Percentiles rank a stretch among this genome's conserved stretches.
Evolutionary conservation across 2,888 invertebrate genomes (phyloP).

Genomic region (Rhyacophila evoluta): DNA sequence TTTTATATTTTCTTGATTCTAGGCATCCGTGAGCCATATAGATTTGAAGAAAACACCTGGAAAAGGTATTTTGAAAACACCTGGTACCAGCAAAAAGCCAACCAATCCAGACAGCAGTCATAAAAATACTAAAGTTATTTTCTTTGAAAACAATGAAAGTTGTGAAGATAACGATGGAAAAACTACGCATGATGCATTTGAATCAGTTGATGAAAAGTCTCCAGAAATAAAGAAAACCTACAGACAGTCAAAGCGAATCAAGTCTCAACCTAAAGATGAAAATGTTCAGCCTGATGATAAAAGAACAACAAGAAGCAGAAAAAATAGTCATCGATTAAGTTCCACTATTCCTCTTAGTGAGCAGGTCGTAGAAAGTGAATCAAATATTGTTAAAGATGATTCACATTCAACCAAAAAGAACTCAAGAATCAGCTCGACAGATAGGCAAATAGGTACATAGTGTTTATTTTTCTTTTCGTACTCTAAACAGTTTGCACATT

Average conservation of each 20-base stretch:
- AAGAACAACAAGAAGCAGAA: background rate
- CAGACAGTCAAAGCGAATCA: background rate
- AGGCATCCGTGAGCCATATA: background rate
- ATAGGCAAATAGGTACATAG: background rate
- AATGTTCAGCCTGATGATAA: background rate
- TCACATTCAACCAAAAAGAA: background rate
- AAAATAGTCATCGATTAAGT: background rate
- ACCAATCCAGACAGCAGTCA: background rate
- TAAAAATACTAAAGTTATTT: conserved; percentile 45
- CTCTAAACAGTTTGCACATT: too few species aligned
- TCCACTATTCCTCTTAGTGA: background rate
- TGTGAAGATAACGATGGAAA: background rate
- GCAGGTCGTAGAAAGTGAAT: background rate
- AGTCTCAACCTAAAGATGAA: conserved; percentile 8
- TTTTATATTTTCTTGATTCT: background rate
- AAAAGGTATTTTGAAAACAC: conserved; percentile 52
- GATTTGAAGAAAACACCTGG: conserved; percentile 53
- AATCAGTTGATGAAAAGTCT: background rate
- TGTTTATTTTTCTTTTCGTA: too few species aligned
- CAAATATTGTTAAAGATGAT: background rate
- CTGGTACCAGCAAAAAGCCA: conserved; percentile 37
- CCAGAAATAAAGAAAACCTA: background rate
- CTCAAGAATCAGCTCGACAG: background rate
- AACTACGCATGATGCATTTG: background rate
- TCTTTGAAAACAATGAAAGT: conserved; percentile 12